Evolutionary conservation across 2,888 invertebrate species (phyloP).

Genomic region (Pseudococcus viburni): DNA sequence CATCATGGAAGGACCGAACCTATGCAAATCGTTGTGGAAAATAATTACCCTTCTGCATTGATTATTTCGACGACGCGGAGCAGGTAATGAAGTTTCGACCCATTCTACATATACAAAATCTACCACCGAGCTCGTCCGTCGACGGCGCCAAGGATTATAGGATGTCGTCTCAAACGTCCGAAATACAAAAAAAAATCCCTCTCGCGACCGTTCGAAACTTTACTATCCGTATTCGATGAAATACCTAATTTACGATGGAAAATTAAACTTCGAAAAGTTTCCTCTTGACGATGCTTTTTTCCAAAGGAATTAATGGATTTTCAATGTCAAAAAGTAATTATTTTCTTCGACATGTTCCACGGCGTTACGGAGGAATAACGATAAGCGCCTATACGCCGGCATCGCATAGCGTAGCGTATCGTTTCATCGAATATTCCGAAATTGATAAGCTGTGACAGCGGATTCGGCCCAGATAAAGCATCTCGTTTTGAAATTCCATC

Average conservation of each 20-base stretch:
- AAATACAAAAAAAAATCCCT: not conserved
- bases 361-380: not conserved
- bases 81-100: constrained; percentile 6
- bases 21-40: constrained; percentile 19
- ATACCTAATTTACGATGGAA: constrained; percentile 17
- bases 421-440: constrained; percentile 30
- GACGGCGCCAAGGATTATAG: constrained; percentile 4
- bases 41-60: constrained; percentile 31
- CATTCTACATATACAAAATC: not conserved
- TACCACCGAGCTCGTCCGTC: not conserved
- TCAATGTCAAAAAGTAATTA: constrained; percentile 27
- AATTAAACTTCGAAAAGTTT: constrained; percentile 31
- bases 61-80: not conserved
- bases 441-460: constrained; percentile 25
- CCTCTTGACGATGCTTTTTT: not conserved
- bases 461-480: constrained; percentile 18
- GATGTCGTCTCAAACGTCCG: constrained; percentile 12
- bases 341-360: constrained; percentile 11
- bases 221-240: constrained; percentile 13
- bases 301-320: constrained; percentile 4
- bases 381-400: not conserved
- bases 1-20: not conserved
- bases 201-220: not conserved
- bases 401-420: not conserved
- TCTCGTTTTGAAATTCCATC: constrained; percentile 6